phyloP scores from a whole-genome alignment of 2,113 vertebrate genomes.

The Telmatochromis sp. region DNA sequence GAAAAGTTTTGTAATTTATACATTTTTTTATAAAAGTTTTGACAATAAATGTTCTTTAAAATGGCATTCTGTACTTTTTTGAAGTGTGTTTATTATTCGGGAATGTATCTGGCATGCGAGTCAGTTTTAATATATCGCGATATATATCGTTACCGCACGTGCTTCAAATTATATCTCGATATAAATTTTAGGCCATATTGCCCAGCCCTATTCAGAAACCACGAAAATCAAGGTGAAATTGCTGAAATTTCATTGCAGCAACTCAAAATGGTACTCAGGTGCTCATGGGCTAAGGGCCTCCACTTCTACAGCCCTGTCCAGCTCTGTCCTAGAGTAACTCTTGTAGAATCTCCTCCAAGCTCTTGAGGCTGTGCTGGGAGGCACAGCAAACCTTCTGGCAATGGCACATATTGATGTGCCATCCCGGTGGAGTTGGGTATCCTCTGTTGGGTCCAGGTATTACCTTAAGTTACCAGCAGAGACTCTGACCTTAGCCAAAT shows the following conservation, averaged over 20 bases:
- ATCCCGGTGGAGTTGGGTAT: neutral
- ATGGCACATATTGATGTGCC: neutral
- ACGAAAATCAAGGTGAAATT: neutral
- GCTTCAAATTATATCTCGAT: neutral
- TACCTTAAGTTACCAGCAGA: neutral
- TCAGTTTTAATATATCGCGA: neutral
- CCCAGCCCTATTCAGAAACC: neutral
- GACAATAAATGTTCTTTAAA: neutral
- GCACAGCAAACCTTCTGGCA: neutral
- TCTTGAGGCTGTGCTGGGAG: neutral
- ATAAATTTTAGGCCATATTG: neutral
- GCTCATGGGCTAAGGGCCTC: neutral
- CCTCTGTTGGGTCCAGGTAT: neutral
- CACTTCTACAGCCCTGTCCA: neutral
- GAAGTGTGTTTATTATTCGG: neutral
- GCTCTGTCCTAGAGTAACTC: neutral
- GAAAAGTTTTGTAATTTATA: neutral
- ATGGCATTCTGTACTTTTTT: neutral
- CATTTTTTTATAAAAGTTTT: too few species aligned
- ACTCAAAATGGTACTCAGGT: neutral
- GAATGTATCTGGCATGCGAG: neutral
- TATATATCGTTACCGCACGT: neutral
- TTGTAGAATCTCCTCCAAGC: neutral
- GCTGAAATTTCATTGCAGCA: neutral
- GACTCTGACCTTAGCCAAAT: neutral